Base-by-base conservation (phyloP, 2,888 invertebrate species). In the Oeneis ivallda region DNA sequence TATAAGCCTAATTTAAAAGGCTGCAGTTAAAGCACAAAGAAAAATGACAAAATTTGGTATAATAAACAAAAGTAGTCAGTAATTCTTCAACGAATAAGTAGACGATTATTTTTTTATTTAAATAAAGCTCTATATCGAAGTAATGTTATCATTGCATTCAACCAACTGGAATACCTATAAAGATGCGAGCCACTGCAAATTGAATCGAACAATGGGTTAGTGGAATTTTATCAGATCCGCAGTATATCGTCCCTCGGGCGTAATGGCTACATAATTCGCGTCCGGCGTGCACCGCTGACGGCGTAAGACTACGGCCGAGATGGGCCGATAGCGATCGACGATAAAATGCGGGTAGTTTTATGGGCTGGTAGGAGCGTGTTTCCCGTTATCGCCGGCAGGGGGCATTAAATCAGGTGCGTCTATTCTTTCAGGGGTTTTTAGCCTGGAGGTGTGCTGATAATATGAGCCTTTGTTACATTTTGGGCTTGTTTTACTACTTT, bases 261-360 rank as follows among this genome's bases (percentile, higher is more conserved):
- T 82, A 87, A 86, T 85, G 81, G 85, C 77, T 75, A 83, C 81
- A 84, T 85, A 85, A 87, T 83, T 86, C 81, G 81, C 76, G 77
- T 82, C 82, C 79, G 79, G 78, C 78, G 76, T 77, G 78, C 76
- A 75, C 74, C 74, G 84, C 87, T 86, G 85, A 85, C 84, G 78
- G 79, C 76, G 79, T 79, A 76, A 78, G 80, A 83, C 79, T 83
- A 79, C 77, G 82, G 82, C 79, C 75, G 78, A 82, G 87, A 86
- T 85, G 85, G 85, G 83, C 77, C 78, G 86, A 87, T 87, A 81
- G 79, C 78, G 74, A 82, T 76, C 75, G 74, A 73, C 82, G 86
- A 86, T 86, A 84, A 85, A 83, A 81, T 77, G 82, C 79, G 82
- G 84, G 82, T 85, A 85, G 84, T 85, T 87, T 89, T 87, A 89